phyloP scores from a whole-genome alignment of 2,797 vertebrate species.

The Myotis vivesi region DNA sequence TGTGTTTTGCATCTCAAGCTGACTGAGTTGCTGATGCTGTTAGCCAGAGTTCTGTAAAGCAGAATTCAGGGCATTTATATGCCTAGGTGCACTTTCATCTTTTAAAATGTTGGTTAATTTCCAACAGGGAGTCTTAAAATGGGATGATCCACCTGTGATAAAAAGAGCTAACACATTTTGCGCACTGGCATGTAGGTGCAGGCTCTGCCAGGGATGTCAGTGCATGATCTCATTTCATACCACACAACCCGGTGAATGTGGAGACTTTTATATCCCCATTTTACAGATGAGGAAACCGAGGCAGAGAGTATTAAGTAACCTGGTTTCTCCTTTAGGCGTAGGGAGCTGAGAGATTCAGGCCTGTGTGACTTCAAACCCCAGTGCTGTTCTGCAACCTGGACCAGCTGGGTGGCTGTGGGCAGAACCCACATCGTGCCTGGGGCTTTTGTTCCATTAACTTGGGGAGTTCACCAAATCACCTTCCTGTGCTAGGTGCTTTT shows the following conservation, averaged over 20 bases:
- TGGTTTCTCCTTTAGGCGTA: neutral
- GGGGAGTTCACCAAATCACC: neutral
- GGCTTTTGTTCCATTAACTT: neutral
- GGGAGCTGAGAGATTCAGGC: neutral
- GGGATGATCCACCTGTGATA: neutral
- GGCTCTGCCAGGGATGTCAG: neutral
- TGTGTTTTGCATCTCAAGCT: neutral
- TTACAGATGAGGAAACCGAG: constrained; percentile 24
- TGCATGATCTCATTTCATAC: neutral
- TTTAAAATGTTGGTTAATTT: neutral
- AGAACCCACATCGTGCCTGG: neutral
- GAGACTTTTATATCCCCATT: neutral
- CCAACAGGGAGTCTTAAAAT: neutral
- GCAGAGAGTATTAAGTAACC: neutral
- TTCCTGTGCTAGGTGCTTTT: neutral
- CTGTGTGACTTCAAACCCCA: neutral
- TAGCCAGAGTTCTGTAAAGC: neutral
- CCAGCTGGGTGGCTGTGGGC: neutral
- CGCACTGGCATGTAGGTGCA: neutral
- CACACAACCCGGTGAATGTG: neutral
- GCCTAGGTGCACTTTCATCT: neutral
- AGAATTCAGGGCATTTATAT: neutral
- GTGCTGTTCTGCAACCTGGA: neutral
- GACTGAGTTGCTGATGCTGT: neutral
- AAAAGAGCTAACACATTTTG: neutral